A percentile compares a stretch with the other conserved stretches of the same genome.
Evolutionary conservation across 53 echinoderm and acorn worm species (phyloP).

Genomic region (Glandiceps talaboti): DNA sequence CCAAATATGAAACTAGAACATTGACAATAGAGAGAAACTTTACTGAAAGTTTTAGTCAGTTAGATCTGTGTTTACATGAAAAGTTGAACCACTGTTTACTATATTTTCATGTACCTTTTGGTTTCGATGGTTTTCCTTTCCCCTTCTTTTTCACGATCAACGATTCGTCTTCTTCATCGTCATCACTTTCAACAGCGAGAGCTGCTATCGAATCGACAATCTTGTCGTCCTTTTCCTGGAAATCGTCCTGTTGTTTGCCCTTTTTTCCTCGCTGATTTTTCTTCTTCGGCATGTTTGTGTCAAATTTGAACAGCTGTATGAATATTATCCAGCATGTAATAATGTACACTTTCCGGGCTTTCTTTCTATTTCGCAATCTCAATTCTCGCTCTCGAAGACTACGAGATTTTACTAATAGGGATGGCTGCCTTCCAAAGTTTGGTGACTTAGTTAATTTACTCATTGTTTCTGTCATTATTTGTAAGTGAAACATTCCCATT

Average conservation of each 20-base stretch:
- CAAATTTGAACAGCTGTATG: too few species aligned
- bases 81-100: too few species aligned
- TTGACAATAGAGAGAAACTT: too few species aligned
- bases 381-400: neutral
- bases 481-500: too few species aligned
- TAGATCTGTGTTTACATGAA: too few species aligned
- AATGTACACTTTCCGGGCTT: too few species aligned
- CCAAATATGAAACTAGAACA: too few species aligned
- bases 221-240: neutral
- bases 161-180: neutral
- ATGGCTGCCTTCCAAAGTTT: too few species aligned
- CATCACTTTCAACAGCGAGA: slow-evolving; percentile 11
- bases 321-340: neutral
- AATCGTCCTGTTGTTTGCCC: neutral
- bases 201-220: neutral
- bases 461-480: too few species aligned
- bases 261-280: slow-evolving; percentile 4
- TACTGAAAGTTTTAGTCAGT: too few species aligned
- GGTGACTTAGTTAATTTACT: too few species aligned
- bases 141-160: slow-evolving; percentile 4
- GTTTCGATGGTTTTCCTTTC: slow-evolving; percentile 7
- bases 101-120: neutral
- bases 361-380: neutral
- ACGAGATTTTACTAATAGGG: neutral
- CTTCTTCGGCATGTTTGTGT: slow-evolving; percentile 27